Percentiles rank a stretch among this genome's conserved stretches.
Evolutionary conservation across 1,140 invertebrate species (phyloP).

Genomic region (Drosophila trapezifrons): DNA sequence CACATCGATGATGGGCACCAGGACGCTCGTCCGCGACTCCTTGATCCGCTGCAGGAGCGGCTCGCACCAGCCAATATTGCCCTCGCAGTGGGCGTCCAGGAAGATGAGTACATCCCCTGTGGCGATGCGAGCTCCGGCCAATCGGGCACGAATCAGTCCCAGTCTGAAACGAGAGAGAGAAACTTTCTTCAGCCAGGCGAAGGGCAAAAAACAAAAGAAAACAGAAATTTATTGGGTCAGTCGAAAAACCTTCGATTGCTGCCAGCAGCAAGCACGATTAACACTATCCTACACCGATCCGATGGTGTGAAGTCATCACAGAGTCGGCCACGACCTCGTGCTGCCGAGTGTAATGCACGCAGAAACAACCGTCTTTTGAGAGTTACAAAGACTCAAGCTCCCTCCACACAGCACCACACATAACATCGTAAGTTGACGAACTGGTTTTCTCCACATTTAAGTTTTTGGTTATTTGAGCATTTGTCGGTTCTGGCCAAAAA

Average conservation of each 20-base stretch:
- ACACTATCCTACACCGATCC: slow-evolving; percentile 44
- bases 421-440: slow-evolving; percentile 70
- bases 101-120: slow-evolving; percentile 94
- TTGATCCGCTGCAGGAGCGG: slow-evolving; percentile 93
- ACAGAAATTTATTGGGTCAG: slow-evolving; percentile 71
- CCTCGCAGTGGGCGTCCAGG: slow-evolving; percentile 98
- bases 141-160: slow-evolving; percentile 93
- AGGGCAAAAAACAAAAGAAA: slow-evolving; percentile 30
- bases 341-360: slow-evolving; percentile 44
- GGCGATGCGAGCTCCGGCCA: slow-evolving; percentile 91
- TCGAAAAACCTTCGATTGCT: slow-evolving; percentile 55
- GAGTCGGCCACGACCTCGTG: slow-evolving; percentile 14
- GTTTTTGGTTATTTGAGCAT: slow-evolving; percentile 57
- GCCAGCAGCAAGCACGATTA: slow-evolving; percentile 51
- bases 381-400: slow-evolving; percentile 42
- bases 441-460: slow-evolving; percentile 66
- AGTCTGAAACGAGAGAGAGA: slow-evolving; percentile 83
- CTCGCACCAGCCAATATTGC: slow-evolving; percentile 92
- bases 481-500: slow-evolving; percentile 66
- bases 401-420: slow-evolving; percentile 56
- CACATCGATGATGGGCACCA: slow-evolving; percentile 97
- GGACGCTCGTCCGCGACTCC: slow-evolving; percentile 90
- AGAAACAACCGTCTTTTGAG: slow-evolving; percentile 26
- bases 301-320: slow-evolving; percentile 40
- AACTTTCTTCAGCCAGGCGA: slow-evolving; percentile 72